Base-by-base conservation (phyloP, 2,113 vertebrate genomes). In the Microcebus tavaratra region DNA sequence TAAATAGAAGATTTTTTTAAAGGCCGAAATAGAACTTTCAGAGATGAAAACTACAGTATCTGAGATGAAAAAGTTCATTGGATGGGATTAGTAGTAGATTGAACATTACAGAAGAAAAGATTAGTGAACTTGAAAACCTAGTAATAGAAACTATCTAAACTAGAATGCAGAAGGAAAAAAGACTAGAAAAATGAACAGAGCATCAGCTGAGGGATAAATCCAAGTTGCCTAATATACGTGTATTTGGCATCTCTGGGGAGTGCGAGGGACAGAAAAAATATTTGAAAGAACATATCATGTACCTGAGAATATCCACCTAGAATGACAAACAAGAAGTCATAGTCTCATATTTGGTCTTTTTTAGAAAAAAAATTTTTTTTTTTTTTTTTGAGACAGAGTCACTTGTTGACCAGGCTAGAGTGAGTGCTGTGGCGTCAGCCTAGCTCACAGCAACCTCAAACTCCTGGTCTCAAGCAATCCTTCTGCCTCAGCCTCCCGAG, bases 31-130 rank as follows among this genome's bases (percentile, higher is more conserved):
- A 80, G 50, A 91, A 91, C 70, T 78, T 89, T 13, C 68, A 59
- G 53, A 90, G 67, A 73, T 76, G 29, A 78, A 84, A 96, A 84
- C 53, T 63, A 84, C n/a, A 65, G 42, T 80, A 27, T 48, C 57
- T 96, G 70, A 84, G 78, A 75, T 89, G 59, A 78, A 95, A 92
- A 93, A 87, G 73, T 91, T 61, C 48, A 92, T 70, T 65, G 27
- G 15, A 59, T 72, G 20, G 4, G 48, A 82, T 92, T 85, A 92
- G 63, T 2, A 81, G 23, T 8, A 79, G 18, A 53, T 87, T 78
- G 57, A 31, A 89, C 27, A 20, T 14, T 61, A 18, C 11, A 59
- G n/a, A 96, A 68, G 53, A 92, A 87, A 79, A 85, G 15, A 85
- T 76, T 61, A 70, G 48, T 23, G 48, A 78, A 90, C 34, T 76